A percentile compares a stretch with the other conserved stretches of the same genome.
Conservation (phyloP, 2,797 vertebrate species). For the Uromys caudimaculatus region DNA sequence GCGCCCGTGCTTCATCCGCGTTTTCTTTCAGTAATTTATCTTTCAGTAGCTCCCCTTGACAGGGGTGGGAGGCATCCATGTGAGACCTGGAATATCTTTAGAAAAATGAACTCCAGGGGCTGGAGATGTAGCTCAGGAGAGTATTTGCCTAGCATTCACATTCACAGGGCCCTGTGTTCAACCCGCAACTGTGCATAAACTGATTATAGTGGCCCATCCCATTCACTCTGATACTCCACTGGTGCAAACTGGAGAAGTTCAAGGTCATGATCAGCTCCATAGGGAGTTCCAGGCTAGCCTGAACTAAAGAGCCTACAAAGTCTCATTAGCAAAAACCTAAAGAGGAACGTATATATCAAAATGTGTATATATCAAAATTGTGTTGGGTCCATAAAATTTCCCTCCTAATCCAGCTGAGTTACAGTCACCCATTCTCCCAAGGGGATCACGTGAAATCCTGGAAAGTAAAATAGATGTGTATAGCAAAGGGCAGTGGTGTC, state of each 20-base stretch:
- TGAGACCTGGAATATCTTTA: neutral
- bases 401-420: neutral
- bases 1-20: rapidly evolving
- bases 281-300: neutral
- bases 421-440: neutral
- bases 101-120: neutral
- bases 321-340: neutral
- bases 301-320: neutral
- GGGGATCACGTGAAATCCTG: too few relatives aligned
- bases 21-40: neutral
- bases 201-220: neutral
- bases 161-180: neutral
- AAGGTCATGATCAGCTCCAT: neutral
- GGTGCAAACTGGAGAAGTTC: neutral
- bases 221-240: neutral
- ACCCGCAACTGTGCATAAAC: neutral
- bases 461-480: neutral
- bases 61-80: rapidly evolving
- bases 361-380: neutral
- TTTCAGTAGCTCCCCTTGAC: neutral
- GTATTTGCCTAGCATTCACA: neutral
- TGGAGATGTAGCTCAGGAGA: neutral
- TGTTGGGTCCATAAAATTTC: neutral
- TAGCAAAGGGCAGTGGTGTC: rapidly evolving
- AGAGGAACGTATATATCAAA: neutral